Evolutionary conservation across 2,797 vertebrate genomes (phyloP), one percentile per base, ranked within the genome.

Genomic region (Cheirogaleus major): DNA sequence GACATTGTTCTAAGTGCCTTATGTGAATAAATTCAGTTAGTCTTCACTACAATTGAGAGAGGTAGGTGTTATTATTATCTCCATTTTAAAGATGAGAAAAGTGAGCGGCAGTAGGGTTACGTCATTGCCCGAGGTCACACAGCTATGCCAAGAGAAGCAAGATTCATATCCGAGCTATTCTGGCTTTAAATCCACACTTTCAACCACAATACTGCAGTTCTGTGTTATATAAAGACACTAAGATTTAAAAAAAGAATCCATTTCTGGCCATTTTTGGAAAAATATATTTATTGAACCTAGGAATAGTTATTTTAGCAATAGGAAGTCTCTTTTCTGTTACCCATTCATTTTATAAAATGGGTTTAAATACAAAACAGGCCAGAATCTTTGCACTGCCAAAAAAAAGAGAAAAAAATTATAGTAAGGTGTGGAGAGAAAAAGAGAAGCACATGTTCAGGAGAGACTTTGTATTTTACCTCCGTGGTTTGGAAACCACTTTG

Each of bases 181-280:
- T 32, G 22, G 25, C 59, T 91, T 63, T 52, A 82, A 82, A 78
- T 84, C 94, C 76, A 92, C 89, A 41, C 48, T 94, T 81, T 50
- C 78, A 92, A 94, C 89, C 95, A 87, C 86, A 86, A 0, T 13
- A 15, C 70, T 93, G 78, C 81, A 89, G 79, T 59, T 80, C 79
- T 52, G n/a, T 1, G 22, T 73, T 95, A 92, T 72, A 93, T 94
- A 92, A 94, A 97, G 96, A 55, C 27, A 38, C 27, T 30, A 73
- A 65, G 61, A 79, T 69, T 97, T 96, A 43, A 55, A 89, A 89
- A 97, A 97, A 96, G 96, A 94, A 92, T 89, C 69, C 80, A 76
- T 83, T 96, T 93, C 75, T 89, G 75, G n/a, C 38, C 50, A 45
- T 65, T 72, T 82, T 55, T 90, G 67, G 83, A 95, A 97, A 93